phyloP scores from a whole-genome alignment of 1,140 invertebrate species.

The Hypothenemus hampei region DNA sequence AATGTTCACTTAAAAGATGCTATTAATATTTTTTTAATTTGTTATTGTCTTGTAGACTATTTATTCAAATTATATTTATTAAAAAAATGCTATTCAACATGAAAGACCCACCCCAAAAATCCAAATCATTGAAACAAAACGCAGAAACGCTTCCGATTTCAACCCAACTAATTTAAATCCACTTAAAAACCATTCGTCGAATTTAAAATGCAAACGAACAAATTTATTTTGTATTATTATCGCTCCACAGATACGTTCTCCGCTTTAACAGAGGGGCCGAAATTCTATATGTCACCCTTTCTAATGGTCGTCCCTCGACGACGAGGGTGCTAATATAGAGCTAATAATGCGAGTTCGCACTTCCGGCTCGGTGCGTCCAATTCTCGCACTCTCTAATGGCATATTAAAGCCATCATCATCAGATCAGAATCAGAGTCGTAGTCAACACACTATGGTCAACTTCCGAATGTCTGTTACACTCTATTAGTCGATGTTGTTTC shows the following conservation, averaged over 20 bases:
- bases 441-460: too few species aligned
- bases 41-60: too few species aligned
- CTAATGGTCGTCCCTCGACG: slow-evolving; percentile 28
- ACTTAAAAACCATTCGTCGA: slow-evolving; percentile 16
- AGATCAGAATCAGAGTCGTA: too few species aligned
- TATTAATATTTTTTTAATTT: too few species aligned
- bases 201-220: slow-evolving; percentile 25
- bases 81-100: too few species aligned
- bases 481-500: too few species aligned
- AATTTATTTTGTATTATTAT: slow-evolving; percentile 18
- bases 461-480: too few species aligned
- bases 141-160: too few species aligned
- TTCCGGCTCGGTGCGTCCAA: slow-evolving; percentile 37
- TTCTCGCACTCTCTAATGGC: slow-evolving; percentile 9
- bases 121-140: too few species aligned
- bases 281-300: slow-evolving; percentile 32
- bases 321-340: slow-evolving; percentile 39
- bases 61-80: too few species aligned
- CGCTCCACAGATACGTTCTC: slow-evolving; percentile 1
- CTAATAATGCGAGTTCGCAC: slow-evolving; percentile 41
- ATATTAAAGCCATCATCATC: slow-evolving; percentile 11
- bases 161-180: slow-evolving; percentile 9
- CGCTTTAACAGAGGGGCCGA: slow-evolving; percentile 29
- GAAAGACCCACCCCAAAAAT: too few species aligned
- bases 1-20: too few species aligned